Evolutionary conservation across 2,888 invertebrate species (phyloP), one percentile per base, ranked within the genome.

Genomic region (Quadroppia sp.): DNA sequence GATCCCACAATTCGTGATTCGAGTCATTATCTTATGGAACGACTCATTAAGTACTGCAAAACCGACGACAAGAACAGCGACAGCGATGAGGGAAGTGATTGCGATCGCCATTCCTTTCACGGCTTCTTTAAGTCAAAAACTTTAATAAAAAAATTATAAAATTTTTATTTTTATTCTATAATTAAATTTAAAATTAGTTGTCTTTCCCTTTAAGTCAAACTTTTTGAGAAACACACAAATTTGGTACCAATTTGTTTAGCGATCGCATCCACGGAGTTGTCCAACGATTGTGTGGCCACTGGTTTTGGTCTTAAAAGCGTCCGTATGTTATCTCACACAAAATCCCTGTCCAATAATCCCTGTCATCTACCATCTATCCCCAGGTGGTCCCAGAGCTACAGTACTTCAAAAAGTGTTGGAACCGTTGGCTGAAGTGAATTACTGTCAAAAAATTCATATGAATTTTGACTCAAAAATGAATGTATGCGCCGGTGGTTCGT

Each of bases 71-170:
- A 40, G 40, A 64, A 7, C 53, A 71, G 25, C 11, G 48, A 48
- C 28, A 67, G 61, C 20, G 69, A 69, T 25, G 45, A 45, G 11
- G 75, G 70, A 32, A 71, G 67, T 23, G 75, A 75, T 42, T 23
- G 17, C 36, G 74, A 45, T 11, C 71, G 74, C 1, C 76, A 76
- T 40, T 76, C 75, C 23, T 78, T 78, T 64, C 69, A 76, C n/a
- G 70, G 71, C n/a, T 78, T 78, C 74, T 53, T 78, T n/a, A 76
- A 75, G 80, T 88, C 90, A 1, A n/a, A n/a, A n/a, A n/a, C n/a
- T n/a, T n/a, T n/a, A n/a, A n/a, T n/a, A n/a, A n/a, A n/a, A n/a
- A n/a, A n/a, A n/a, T n/a, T n/a, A n/a, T n/a, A n/a, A n/a, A n/a
- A n/a, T n/a, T n/a, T n/a, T n/a, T n/a, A n/a, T n/a, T n/a, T n/a